Conservation (phyloP, 2,888 invertebrate species). For the Monoplex corrugatus region DNA sequence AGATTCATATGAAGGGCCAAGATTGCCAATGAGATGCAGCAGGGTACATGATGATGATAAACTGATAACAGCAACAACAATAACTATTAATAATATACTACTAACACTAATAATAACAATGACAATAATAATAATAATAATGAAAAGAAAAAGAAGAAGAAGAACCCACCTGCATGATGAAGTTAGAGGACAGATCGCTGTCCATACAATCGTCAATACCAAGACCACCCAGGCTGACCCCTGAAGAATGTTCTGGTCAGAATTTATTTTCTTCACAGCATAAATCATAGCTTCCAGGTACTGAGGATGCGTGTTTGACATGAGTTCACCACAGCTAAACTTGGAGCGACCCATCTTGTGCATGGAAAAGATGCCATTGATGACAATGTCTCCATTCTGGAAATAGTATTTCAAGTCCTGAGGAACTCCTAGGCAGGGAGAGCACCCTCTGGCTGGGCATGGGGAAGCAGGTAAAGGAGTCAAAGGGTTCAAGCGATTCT, state of each 20-base stretch:
- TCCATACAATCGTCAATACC: conserved; percentile 74
- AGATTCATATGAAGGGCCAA: no score
- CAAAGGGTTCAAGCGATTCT: conserved; percentile 59
- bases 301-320: conserved; percentile 63
- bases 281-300: conserved; percentile 72
- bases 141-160: background rate
- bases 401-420: conserved; percentile 69
- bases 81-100: no score
- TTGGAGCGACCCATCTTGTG: conserved; percentile 63
- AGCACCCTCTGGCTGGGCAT: conserved; percentile 69
- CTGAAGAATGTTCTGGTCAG: conserved; percentile 48
- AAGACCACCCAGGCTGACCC: conserved; percentile 68
- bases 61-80: no score
- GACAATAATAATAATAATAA: no score
- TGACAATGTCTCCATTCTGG: conserved; percentile 72
- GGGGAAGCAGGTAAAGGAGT: conserved; percentile 64
- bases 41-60: no score
- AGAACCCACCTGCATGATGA: conserved; percentile 37
- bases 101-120: no score
- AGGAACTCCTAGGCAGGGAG: conserved; percentile 68
- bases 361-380: conserved; percentile 74
- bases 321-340: conserved; percentile 67
- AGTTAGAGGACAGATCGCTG: conserved; percentile 48
- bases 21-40: no score
- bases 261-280: conserved; percentile 59